Base-by-base conservation (phyloP, 2,888 invertebrate species). In the Cerastis rubricosa region DNA sequence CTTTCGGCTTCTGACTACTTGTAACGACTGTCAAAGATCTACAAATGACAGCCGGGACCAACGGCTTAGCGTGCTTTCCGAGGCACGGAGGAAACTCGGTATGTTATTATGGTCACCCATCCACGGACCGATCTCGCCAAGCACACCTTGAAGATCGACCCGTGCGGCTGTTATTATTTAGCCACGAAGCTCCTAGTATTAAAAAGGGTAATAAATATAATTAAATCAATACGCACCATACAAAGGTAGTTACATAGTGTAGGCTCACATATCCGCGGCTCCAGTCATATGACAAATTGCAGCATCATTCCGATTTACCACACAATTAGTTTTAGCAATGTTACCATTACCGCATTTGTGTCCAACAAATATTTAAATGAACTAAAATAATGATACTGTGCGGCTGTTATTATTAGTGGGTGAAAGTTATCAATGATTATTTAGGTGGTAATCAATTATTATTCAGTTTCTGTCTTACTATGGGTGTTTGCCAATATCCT, bases 281-380 rank as follows among this genome's bases (percentile, higher is more conserved):
- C 72, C 85, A 85, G 87, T 83, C 90, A 89, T 86, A 89, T 92
- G 93, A 93, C 90, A 94, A 93, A 95, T 94, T 92, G 93, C 91
- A 90, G 87, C 90, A 79, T 92, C 92, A 91, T 92, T 89, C 88
- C 87, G 88, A 92, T 92, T 92, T 90, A 93, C 93, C 94, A 90
- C 93, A 91, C 92, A 93, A 93, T 94, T 94, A 92, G 94, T 93
- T 94, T 92, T 92, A 92, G 90, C 89, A 85, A 85, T 88, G 90
- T 90, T 88, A 80, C 89, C 87, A 87, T 90, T 89, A 91, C 92
- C 89, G 81, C 91, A 92, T 89, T 89, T 40, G 85, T 89, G 89
- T 87, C 67, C 80, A 87, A 87, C 90, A 91, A 90, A 92, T 91
- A 91, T 92, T 90, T 88, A 88, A 88, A 87, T 83, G 80, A 69